These are phyloP conservation scores for Ptiloglossa arizonensis DNA, from an alignment of 1,140 invertebrate genomes.

Conservation along the genomic window DNA sequence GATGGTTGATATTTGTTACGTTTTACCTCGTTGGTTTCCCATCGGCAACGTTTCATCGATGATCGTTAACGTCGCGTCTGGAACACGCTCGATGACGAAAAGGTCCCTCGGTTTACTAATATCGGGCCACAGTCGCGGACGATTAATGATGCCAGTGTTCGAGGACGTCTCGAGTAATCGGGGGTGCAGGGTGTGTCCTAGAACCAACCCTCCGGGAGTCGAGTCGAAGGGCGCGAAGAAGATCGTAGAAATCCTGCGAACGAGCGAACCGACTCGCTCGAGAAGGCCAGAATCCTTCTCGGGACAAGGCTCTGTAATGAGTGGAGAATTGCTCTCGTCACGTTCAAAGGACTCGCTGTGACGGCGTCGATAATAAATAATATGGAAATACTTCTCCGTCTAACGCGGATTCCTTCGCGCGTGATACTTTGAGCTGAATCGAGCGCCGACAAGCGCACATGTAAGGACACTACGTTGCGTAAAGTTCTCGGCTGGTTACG, in stretches of 20 bases:
- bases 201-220: constrained; percentile 50
- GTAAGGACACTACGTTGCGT: constrained; percentile 1
- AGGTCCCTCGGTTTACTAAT: constrained; percentile 35
- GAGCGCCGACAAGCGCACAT: background rate
- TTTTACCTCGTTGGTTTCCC: too few species aligned
- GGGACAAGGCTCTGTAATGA: constrained; percentile 79
- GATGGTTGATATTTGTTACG: too few species aligned
- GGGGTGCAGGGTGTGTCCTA: constrained; percentile 38
- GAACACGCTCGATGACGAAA: constrained; percentile 15
- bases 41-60: background rate
- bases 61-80: background rate
- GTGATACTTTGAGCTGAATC: background rate
- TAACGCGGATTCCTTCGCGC: background rate
- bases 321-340: constrained; percentile 75
- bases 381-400: background rate
- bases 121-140: constrained; percentile 30
- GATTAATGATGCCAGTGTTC: constrained; percentile 69
- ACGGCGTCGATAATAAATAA: constrained; percentile 41
- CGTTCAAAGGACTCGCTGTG: constrained; percentile 64
- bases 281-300: constrained; percentile 71
- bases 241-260: constrained; percentile 14
- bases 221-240: constrained; percentile 42
- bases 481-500: background rate
- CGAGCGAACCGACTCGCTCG: constrained; percentile 5
- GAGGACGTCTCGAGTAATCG: constrained; percentile 68